Evolutionary conservation across 2,113 vertebrate species (phyloP).

Genomic region (Condylura cristata): DNA sequence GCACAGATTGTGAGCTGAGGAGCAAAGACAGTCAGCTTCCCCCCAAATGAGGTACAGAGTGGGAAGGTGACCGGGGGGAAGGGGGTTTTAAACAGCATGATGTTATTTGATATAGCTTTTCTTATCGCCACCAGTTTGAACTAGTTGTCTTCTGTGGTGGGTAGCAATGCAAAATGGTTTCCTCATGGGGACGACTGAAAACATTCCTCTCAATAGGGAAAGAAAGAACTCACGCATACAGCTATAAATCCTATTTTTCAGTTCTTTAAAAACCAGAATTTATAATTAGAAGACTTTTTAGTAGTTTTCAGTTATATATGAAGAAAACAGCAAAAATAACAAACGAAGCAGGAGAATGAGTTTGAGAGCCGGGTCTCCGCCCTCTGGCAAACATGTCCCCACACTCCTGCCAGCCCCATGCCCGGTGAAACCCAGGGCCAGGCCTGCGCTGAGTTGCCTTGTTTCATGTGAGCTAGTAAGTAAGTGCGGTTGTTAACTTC

Average conservation of each 20-base stretch:
- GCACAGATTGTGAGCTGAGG: neutral
- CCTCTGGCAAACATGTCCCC: neutral
- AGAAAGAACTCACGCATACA: neutral
- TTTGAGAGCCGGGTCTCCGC: neutral
- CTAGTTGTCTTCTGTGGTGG: neutral
- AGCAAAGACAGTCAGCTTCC: neutral
- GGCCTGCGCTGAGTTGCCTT: no score
- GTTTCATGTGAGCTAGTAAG: constrained; percentile 14
- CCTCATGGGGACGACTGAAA: neutral
- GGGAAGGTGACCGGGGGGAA: neutral
- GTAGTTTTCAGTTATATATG: no score
- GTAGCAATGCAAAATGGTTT: neutral
- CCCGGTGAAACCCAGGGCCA: neutral
- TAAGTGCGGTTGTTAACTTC: neutral
- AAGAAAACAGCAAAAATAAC: neutral
- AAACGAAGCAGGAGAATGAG: neutral
- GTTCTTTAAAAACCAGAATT: neutral
- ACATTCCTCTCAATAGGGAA: neutral
- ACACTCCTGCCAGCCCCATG: neutral
- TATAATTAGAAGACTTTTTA: neutral
- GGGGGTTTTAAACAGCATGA: neutral
- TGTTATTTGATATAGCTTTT: neutral
- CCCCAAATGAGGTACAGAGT: neutral
- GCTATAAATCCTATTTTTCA: neutral
- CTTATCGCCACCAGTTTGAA: neutral